Evolutionary conservation across 2,113 vertebrate species (phyloP).

Genomic region (Ammospiza nelsoni): DNA sequence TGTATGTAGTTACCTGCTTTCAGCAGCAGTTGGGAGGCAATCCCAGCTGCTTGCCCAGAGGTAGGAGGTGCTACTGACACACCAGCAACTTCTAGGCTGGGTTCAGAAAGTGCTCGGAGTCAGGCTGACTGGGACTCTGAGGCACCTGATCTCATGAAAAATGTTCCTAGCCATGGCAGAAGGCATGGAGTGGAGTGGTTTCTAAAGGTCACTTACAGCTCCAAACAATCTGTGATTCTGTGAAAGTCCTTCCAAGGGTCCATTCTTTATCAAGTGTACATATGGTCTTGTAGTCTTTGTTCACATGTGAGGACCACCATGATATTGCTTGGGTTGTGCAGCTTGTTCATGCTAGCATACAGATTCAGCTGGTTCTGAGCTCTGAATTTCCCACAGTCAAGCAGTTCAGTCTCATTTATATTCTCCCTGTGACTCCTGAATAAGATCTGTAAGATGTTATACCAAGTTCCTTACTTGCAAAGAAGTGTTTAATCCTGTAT

Average conservation of each 20-base stretch:
- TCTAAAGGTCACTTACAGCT: background rate
- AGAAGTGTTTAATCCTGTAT: background rate
- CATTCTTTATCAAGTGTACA: background rate
- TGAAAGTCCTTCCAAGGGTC: background rate
- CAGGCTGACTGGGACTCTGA: background rate
- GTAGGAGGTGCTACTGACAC: background rate
- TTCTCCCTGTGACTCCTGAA: background rate
- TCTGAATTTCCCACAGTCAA: background rate
- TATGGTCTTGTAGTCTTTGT: background rate
- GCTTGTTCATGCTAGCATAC: background rate
- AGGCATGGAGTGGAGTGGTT: background rate
- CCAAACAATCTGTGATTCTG: background rate
- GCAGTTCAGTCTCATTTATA: background rate
- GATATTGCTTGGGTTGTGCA: background rate
- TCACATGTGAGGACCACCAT: accelerated
- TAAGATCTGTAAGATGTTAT: background rate
- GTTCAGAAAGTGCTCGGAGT: background rate
- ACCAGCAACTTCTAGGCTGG: background rate
- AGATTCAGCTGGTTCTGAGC: background rate
- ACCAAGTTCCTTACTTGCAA: background rate
- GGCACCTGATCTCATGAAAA: background rate
- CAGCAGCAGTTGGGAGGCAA: background rate
- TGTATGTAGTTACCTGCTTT: background rate
- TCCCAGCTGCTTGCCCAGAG: background rate
- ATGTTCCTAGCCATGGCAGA: background rate